Conservation (phyloP, 2,113 vertebrate genomes). For the Thunnus thynnus region DNA sequence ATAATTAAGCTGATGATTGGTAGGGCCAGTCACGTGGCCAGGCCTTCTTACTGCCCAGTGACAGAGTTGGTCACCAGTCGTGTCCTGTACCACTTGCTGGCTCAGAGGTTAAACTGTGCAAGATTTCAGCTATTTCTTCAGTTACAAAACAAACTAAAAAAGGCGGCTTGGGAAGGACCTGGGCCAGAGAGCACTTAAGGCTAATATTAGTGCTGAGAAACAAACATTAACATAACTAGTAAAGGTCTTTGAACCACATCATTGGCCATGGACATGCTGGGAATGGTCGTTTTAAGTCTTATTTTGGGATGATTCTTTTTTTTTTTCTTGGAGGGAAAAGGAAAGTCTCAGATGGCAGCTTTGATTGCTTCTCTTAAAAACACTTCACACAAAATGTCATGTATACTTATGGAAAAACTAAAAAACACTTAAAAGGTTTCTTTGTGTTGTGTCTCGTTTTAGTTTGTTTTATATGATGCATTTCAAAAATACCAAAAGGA, state of each 20-base stretch:
- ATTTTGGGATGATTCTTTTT: conserved; percentile 70
- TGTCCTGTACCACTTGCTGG: conserved; percentile 80
- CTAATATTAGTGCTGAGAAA: conserved; percentile 86
- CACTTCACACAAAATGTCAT: conserved; percentile 73
- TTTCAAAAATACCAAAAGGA: conserved; percentile 62
- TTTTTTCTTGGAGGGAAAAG: conserved; percentile 54
- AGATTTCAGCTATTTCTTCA: conserved; percentile 83
- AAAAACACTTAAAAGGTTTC: conserved; percentile 71
- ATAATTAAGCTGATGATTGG: conserved; percentile 77
- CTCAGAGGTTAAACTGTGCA: conserved; percentile 88
- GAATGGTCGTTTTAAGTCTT: conserved; percentile 79
- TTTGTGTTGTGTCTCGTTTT: conserved; percentile 68
- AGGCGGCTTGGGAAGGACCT: conserved; percentile 78
- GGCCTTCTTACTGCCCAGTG: conserved; percentile 71
- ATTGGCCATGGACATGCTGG: conserved; percentile 80
- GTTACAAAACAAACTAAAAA: conserved; percentile 74
- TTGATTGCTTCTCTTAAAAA: conserved; percentile 82
- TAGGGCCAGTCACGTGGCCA: conserved; percentile 70
- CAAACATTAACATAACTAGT: conserved; percentile 72
- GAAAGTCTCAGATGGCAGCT: conserved; percentile 83
- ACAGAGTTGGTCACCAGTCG: conserved; percentile 65
- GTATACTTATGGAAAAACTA: conserved; percentile 65
- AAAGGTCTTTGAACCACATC: conserved; percentile 81
- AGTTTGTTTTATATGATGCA: conserved; percentile 57
- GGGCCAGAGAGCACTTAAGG: conserved; percentile 87